phyloP scores from a whole-genome alignment of 2,113 vertebrate genomes.

The Heloderma charlesbogerti region DNA sequence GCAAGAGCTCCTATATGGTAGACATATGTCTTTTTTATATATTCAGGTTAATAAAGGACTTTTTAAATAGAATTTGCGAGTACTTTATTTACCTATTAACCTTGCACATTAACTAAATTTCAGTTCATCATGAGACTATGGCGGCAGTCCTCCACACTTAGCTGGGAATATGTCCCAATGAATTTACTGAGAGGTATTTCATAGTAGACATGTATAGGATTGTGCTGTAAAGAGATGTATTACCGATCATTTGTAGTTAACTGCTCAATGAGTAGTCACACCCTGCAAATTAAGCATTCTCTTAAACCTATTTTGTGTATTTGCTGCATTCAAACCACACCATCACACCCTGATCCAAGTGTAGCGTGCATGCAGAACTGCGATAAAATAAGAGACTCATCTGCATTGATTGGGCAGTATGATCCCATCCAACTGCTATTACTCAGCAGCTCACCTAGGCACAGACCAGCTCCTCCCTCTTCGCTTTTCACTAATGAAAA shows the following conservation, averaged over 20 bases:
- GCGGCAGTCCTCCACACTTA: neutral
- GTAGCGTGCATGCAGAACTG: neutral
- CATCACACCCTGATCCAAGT: neutral
- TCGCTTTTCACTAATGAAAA: neutral
- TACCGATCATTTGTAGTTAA: neutral
- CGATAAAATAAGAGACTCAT: neutral
- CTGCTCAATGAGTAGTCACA: neutral
- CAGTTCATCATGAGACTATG: neutral
- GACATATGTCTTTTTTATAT: slow-evolving; percentile 85
- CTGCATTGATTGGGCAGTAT: neutral
- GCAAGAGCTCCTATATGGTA: slow-evolving; percentile 90
- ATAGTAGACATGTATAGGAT: neutral
- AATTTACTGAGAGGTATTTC: neutral
- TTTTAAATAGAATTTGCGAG: slow-evolving; percentile 42
- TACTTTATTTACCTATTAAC: neutral
- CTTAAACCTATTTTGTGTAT: neutral
- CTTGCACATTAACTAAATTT: neutral
- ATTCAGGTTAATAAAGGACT: slow-evolving; percentile 86
- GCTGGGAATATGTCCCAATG: neutral
- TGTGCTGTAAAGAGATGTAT: neutral
- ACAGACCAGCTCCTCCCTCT: neutral
- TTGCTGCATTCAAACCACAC: neutral
- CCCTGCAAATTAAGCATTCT: neutral
- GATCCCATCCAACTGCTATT: neutral
- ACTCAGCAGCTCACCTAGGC: neutral